Conservation (phyloP, 2,797 vertebrate genomes). For the Liasis olivaceus region DNA sequence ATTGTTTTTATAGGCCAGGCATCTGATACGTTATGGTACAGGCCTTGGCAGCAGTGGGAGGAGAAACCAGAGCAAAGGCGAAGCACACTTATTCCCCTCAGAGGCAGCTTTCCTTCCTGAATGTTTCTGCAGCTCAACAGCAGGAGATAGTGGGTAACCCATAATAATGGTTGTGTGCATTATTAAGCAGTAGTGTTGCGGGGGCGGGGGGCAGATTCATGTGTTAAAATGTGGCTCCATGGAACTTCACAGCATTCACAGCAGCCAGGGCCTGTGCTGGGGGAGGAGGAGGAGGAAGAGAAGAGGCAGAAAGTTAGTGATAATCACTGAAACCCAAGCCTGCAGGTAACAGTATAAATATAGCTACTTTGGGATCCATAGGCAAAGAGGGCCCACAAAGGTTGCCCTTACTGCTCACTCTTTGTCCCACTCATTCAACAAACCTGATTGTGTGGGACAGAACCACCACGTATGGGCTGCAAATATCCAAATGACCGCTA, state of each 20-base stretch:
- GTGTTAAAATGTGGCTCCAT: slow-evolving; percentile 84
- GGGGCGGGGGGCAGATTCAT: background rate
- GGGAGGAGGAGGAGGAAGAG: slow-evolving; percentile 4
- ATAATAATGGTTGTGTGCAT: slow-evolving; percentile 12
- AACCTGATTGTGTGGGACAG: no score
- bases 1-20: background rate
- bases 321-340: accelerated
- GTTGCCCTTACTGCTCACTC: no score
- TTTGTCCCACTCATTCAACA: no score
- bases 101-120: slow-evolving; percentile 33
- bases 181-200: background rate
- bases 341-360: background rate
- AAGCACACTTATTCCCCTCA: background rate
- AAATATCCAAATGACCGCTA: no score
- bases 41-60: background rate
- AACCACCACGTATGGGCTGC: no score
- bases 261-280: slow-evolving; percentile 86
- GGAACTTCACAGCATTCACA: slow-evolving; percentile 81
- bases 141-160: slow-evolving; percentile 42
- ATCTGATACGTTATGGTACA: background rate
- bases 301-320: background rate
- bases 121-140: background rate
- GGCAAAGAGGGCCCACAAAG: background rate
- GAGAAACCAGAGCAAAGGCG: background rate
- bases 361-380: background rate